Percentiles rank a stretch among this genome's conserved stretches.
These are phyloP conservation scores for Medauroidea extradentata DNA, from an alignment of 1,140 invertebrate genomes.

Conservation along the genomic window DNA sequence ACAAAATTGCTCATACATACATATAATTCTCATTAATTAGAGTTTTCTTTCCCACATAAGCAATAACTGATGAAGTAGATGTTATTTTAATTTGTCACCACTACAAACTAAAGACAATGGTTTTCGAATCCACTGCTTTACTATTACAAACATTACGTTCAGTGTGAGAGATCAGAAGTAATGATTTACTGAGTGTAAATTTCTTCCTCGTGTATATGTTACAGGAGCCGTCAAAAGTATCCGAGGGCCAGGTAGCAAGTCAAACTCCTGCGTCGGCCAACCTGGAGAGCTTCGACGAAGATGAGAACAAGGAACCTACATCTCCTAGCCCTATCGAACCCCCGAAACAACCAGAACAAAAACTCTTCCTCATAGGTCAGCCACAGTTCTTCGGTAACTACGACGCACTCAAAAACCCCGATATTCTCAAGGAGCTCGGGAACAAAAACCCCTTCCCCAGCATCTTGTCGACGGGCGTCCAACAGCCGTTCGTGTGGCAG, in stretches of 20 bases:
- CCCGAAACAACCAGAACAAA: slow-evolving; percentile 10
- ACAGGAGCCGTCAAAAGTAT: not conserved
- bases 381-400: slow-evolving; percentile 23
- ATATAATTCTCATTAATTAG: no score
- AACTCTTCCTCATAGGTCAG: slow-evolving; percentile 15
- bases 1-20: no score
- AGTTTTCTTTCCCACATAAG: no score
- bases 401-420: slow-evolving; percentile 6
- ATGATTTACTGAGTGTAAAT: no score
- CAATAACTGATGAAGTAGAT: no score
- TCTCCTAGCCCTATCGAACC: not conserved
- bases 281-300: slow-evolving; percentile 7
- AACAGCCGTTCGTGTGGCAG: no score
- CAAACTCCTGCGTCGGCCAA: not conserved
- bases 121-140: no score
- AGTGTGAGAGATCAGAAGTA: no score
- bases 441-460: slow-evolving; percentile 15
- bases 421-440: not conserved
- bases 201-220: no score
- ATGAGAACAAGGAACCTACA: not conserved
- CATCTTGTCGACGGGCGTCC: slow-evolving; percentile 7
- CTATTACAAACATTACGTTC: no score
- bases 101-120: no score
- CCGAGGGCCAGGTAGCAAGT: not conserved
- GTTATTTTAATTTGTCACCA: no score